These are phyloP conservation scores for Martes flavigula DNA, from an alignment of 2,797 vertebrate species.

Conservation along the genomic window DNA sequence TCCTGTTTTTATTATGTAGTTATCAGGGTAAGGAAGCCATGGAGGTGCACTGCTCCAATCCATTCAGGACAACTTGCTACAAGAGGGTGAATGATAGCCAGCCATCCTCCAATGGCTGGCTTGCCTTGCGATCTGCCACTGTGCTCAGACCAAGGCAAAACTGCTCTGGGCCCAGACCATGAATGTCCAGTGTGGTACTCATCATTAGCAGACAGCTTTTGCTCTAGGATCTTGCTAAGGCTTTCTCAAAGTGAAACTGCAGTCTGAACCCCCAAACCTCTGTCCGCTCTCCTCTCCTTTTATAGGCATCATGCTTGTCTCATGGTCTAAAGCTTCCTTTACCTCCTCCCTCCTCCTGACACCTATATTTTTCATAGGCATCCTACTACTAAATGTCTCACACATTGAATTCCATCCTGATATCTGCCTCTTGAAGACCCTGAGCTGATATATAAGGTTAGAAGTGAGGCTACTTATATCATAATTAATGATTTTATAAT, in stretches of 20 bases:
- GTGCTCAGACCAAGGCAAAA: background rate
- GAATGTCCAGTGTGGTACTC: background rate
- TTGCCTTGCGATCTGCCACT: background rate
- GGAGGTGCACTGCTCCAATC: background rate
- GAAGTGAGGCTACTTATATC: background rate
- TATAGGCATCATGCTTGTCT: background rate
- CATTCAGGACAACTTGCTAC: background rate
- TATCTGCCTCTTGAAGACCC: background rate
- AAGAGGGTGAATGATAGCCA: background rate
- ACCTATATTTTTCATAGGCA: background rate
- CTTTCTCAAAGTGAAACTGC: background rate
- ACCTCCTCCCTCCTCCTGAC: background rate
- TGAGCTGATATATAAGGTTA: background rate
- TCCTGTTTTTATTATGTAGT: background rate
- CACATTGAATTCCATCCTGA: background rate
- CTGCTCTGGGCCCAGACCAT: background rate
- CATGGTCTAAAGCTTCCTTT: background rate
- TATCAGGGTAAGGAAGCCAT: background rate
- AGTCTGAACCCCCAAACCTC: background rate
- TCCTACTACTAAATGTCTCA: background rate
- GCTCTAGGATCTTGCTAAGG: background rate
- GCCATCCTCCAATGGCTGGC: background rate
- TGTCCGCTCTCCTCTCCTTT: background rate
- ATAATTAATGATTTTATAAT: background rate
- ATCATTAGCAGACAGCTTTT: background rate